Conservation (phyloP, 2,888 invertebrate genomes). For the Iphiclides podalirius region DNA sequence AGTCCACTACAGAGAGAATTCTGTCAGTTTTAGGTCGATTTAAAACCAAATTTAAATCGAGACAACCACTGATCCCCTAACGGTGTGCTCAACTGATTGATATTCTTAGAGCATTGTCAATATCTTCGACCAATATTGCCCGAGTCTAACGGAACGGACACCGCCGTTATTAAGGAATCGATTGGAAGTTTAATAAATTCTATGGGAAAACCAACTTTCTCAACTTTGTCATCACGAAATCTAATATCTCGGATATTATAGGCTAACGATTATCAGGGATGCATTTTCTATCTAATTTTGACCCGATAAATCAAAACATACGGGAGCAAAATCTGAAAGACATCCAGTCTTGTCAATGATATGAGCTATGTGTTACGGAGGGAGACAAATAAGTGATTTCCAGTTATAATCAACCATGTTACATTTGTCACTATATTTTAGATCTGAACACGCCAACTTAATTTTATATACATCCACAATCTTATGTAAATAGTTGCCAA, state of each 20-base stretch:
- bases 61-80: constrained; percentile 41
- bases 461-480: too few relatives aligned
- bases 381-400: too few relatives aligned
- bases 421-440: too few relatives aligned
- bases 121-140: constrained; percentile 45
- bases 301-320: constrained; percentile 1
- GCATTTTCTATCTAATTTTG: constrained; percentile 4
- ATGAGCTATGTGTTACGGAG: too few relatives aligned
- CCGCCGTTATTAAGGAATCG: constrained; percentile 34
- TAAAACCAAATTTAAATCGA: constrained; percentile 18
- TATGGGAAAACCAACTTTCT: constrained; percentile 23
- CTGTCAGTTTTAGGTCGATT: constrained; percentile 16
- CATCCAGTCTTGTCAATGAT: not conserved
- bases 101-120: constrained; percentile 56
- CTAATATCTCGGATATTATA: constrained; percentile 12
- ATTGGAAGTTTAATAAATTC: constrained; percentile 29
- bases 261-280: constrained; percentile 1
- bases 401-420: too few relatives aligned
- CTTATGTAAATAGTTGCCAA: too few relatives aligned
- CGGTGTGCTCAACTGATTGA: constrained; percentile 47
- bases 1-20: not conserved
- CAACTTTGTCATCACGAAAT: constrained; percentile 21
- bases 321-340: not conserved
- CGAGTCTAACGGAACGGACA: constrained; percentile 32
- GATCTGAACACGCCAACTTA: too few relatives aligned